These are phyloP conservation scores for Thymallus thymallus DNA, from an alignment of 2,113 vertebrate species.

Conservation along the genomic window DNA sequence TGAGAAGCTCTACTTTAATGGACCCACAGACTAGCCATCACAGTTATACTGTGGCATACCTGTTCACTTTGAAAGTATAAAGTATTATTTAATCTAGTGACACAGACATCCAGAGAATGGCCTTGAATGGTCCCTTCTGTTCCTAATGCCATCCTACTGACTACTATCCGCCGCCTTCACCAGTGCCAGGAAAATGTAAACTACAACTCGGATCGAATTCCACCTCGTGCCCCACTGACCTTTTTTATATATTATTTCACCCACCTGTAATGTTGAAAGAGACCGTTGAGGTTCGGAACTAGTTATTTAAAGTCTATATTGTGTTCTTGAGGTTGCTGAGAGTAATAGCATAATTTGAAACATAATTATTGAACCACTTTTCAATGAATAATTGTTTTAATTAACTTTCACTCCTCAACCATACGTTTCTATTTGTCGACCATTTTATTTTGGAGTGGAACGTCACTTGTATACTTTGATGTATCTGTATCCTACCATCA, in stretches of 20 bases:
- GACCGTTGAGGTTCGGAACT: background rate
- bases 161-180: conserved; percentile 64
- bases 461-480: background rate
- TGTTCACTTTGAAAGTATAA: background rate
- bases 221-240: conserved; percentile 16
- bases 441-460: conserved; percentile 3
- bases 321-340: conserved; percentile 1
- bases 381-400: background rate
- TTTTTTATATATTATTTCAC: conserved; percentile 3
- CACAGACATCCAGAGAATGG: conserved; percentile 59
- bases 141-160: conserved; percentile 61
- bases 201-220: conserved; percentile 50
- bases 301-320: background rate
- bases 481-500: conserved; percentile 25
- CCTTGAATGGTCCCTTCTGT: conserved; percentile 45
- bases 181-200: conserved; percentile 63
- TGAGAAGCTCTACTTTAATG: background rate
- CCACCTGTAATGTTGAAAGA: background rate
- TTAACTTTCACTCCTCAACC: background rate
- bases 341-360: conserved; percentile 9
- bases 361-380: background rate
- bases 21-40: background rate
- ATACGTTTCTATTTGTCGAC: background rate
- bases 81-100: conserved; percentile 8
- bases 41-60: background rate